Percentiles rank a stretch among this genome's conserved stretches.
phyloP scores from a whole-genome alignment of 2,113 vertebrate species.

The Chionis minor region DNA sequence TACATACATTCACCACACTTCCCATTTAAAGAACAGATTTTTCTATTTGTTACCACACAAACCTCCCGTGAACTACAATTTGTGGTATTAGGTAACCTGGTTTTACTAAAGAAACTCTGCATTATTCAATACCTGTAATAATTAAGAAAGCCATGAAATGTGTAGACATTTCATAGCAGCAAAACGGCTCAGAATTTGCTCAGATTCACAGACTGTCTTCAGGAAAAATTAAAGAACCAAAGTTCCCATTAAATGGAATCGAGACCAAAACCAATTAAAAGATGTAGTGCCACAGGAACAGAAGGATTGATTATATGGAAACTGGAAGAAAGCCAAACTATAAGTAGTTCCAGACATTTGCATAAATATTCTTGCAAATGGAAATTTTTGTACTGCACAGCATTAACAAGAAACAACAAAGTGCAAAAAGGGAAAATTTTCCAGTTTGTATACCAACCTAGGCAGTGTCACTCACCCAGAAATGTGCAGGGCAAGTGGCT shows the following conservation, averaged over 20 bases:
- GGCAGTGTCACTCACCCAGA: background rate
- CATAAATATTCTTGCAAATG: background rate
- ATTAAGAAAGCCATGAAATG: background rate
- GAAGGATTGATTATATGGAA: background rate
- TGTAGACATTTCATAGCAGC: background rate
- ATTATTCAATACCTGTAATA: background rate
- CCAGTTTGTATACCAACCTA: background rate
- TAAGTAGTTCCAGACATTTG: background rate
- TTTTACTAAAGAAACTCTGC: background rate
- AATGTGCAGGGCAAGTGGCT: too few species aligned
- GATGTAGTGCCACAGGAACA: accelerated
- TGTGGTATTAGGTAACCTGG: background rate
- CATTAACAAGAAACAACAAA: background rate
- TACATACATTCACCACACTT: background rate
- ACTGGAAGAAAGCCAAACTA: background rate
- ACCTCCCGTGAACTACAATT: background rate
- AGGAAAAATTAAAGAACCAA: background rate
- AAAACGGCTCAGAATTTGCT: background rate
- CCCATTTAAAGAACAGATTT: background rate
- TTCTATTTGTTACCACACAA: background rate
- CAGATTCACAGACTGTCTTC: background rate
- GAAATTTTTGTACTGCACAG: background rate
- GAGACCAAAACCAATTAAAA: background rate
- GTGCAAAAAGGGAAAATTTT: background rate
- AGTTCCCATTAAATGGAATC: background rate